phyloP scores from a whole-genome alignment of 2,113 vertebrate genomes.

The Bombycilla garrulus region DNA sequence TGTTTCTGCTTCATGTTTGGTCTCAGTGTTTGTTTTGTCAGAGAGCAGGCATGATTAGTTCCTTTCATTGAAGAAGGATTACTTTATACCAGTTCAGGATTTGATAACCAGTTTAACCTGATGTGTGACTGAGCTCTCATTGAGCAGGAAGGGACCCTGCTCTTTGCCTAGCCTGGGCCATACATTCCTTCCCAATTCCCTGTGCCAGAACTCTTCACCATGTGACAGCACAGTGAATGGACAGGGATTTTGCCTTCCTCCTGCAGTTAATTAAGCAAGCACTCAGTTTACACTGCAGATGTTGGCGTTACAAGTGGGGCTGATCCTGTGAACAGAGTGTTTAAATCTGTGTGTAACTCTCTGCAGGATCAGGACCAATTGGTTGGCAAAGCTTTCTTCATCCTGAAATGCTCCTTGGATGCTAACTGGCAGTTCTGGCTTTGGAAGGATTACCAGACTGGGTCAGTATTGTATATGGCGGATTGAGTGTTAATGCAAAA shows the following conservation, averaged over 20 bases:
- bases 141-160: neutral
- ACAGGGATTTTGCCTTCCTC: neutral
- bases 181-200: neutral
- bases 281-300: neutral
- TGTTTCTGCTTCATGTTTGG: neutral
- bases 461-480: neutral
- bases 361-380: neutral
- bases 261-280: neutral
- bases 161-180: neutral
- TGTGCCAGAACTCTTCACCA: neutral
- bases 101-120: neutral
- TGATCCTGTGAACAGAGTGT: neutral
- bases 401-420: neutral
- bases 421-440: neutral
- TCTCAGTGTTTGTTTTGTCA: neutral
- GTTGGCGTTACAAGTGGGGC: neutral
- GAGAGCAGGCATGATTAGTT: neutral
- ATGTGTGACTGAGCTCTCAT: neutral
- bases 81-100: neutral
- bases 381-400: neutral
- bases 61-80: neutral
- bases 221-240: neutral
- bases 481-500: neutral
- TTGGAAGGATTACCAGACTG: neutral
- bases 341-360: neutral